Percentiles rank a stretch among this genome's conserved stretches.
Evolutionary conservation across 1,140 invertebrate genomes (phyloP).

Genomic region (Drosophila malerkotliana): DNA sequence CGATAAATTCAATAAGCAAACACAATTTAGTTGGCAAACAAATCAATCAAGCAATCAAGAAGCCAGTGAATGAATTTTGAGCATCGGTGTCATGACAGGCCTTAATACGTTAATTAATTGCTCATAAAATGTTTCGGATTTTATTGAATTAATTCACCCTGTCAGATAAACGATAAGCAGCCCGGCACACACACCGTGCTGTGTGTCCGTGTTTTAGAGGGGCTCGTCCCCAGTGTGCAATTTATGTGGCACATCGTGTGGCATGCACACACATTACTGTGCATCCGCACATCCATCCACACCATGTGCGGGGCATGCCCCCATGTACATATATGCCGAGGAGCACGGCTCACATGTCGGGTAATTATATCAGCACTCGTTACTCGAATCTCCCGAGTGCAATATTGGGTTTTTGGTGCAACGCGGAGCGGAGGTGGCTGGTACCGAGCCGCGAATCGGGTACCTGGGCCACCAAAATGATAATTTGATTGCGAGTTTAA

Average conservation of each 20-base stretch:
- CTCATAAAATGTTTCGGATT: constrained; percentile 38
- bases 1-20: not conserved
- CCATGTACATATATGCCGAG: too few species aligned
- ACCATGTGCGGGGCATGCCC: not conserved
- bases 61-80: constrained; percentile 14
- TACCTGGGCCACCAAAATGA: constrained; percentile 40
- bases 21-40: not conserved
- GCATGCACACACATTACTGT: constrained; percentile 8
- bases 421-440: not conserved
- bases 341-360: constrained; percentile 40
- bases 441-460: constrained; percentile 26
- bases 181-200: not conserved
- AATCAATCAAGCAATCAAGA: constrained; percentile 23
- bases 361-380: constrained; percentile 66
- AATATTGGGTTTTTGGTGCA: constrained; percentile 33
- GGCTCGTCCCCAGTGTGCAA: constrained; percentile 55
- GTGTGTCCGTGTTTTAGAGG: constrained; percentile 9
- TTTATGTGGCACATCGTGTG: constrained; percentile 24
- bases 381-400: constrained; percentile 62
- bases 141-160: constrained; percentile 43
- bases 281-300: too few species aligned
- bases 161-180: constrained; percentile 28
- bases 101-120: constrained; percentile 39
- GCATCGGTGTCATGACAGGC: constrained; percentile 14
- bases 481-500: constrained; percentile 44